Evolutionary conservation across 2,797 vertebrate genomes (phyloP), one percentile per base, ranked within the genome.

Genomic region (Phylloscopus collybita): DNA sequence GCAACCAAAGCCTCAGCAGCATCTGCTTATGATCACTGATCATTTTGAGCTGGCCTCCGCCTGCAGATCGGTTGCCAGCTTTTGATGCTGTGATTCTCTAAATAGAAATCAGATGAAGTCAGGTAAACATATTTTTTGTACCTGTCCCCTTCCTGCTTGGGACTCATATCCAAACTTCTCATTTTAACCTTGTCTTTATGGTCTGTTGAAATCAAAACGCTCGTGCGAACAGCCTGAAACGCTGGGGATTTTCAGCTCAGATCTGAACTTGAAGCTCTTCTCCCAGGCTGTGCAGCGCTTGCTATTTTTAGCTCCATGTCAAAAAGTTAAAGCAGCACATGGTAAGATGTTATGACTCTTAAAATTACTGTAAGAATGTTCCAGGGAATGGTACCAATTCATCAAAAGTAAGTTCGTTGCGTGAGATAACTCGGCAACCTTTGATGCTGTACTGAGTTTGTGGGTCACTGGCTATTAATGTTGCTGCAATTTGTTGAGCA

Each of bases 251-350:
- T 95, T 95, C 90, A 86, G 83, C 86, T 94, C 66, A 81, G 56
- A 81, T 84, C 92, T 95, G 93, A 96, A 59, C 86, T 69, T 72
- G 94, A 94, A 80, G 66, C 95, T 88, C 51, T 70, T 96, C 95
- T 96, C 90, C 88, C 93, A 90, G 92, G 90, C 92, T 95, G 96
- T 95, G 88, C 88, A 92, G 91, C 0, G 1, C 75, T 88, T 32
- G 60, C 88, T 96, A 96, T 95, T 97, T 97, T 97, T 96, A 96
- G 82, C 88, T 76, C 70, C 64, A 16, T 96, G 96, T 96, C 91
- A 96, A 79, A 88, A 95, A 96, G 93, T 91, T 79, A 85, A 90
- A 92, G 90, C 80, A 90, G 95, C 91, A 96, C 82, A n/a, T 95
- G 93, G 86, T 90, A 81, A 94, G 93, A 95, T 96, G 95, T 96